These are phyloP conservation scores for Oophaga pumilio DNA, from an alignment of 2,113 vertebrate genomes.

Conservation along the genomic window DNA sequence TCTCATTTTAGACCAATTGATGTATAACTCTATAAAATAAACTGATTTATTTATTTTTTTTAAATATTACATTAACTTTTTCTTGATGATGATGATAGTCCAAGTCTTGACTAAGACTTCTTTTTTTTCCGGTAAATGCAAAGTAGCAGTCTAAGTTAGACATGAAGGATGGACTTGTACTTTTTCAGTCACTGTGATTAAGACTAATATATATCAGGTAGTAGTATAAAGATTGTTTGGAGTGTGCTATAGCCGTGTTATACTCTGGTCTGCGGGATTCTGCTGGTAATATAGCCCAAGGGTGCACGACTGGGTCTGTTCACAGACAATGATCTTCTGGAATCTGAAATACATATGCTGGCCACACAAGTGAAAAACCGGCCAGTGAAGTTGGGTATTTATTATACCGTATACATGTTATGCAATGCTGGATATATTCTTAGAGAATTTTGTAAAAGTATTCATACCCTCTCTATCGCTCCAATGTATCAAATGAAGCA, in stretches of 20 bases:
- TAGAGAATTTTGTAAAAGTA: no score
- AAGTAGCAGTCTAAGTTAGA: neutral
- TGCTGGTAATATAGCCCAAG: slow-evolving; percentile 27
- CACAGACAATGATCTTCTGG: slow-evolving; percentile 12
- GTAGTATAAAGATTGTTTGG: neutral
- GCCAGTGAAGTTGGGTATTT: neutral
- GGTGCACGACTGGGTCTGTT: slow-evolving; percentile 9
- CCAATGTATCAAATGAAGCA: neutral
- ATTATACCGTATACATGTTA: neutral
- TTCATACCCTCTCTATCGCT: neutral
- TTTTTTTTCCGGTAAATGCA: neutral
- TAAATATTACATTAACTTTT: neutral
- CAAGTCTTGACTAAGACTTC: neutral
- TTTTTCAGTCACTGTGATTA: neutral
- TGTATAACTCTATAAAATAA: neutral
- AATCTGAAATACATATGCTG: slow-evolving; percentile 17
- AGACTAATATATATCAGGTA: neutral
- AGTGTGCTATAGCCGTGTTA: neutral
- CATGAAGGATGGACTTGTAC: neutral
- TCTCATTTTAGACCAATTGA: neutral
- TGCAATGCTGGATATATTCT: neutral
- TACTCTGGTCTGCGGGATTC: neutral
- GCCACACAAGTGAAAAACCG: neutral
- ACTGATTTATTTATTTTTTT: neutral
- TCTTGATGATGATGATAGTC: neutral